These are phyloP conservation scores for Pyrrhia umbra DNA, from an alignment of 2,888 invertebrate species.

Conservation along the genomic window DNA sequence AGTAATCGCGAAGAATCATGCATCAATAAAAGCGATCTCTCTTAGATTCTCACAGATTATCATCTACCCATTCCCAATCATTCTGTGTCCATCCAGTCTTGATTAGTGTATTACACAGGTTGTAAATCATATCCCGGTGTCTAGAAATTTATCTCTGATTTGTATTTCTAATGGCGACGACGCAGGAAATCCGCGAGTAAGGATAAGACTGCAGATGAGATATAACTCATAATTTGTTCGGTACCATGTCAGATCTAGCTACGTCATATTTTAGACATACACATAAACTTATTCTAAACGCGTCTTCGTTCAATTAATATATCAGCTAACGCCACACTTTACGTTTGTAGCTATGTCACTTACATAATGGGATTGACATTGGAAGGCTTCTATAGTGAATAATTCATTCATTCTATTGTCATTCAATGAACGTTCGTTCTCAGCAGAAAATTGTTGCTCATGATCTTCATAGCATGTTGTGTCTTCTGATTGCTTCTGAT, in stretches of 20 bases:
- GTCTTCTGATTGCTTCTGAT: constrained; percentile 21
- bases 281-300: constrained; percentile 31
- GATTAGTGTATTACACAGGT: constrained; percentile 17
- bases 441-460: constrained; percentile 44
- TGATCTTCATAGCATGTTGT: constrained; percentile 46
- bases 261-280: constrained; percentile 20
- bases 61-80: constrained; percentile 5
- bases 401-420: constrained; percentile 55
- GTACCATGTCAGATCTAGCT: constrained; percentile 15
- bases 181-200: constrained; percentile 52
- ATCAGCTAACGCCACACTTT: constrained; percentile 57
- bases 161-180: constrained; percentile 46
- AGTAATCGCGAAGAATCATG: neutral
- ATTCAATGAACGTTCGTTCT: constrained; percentile 51
- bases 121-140: constrained; percentile 31
- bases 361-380: constrained; percentile 61
- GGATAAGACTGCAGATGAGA: constrained; percentile 55
- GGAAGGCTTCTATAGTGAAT: constrained; percentile 49
- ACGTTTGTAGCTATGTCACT: constrained; percentile 57
- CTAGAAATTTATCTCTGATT: constrained; percentile 36
- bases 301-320: constrained; percentile 47
- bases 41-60: neutral
- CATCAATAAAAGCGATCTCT: neutral
- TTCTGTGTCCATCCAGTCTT: neutral
- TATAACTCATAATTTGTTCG: constrained; percentile 44